A percentile compares a stretch with the other conserved stretches of the same genome.
Conservation (phyloP, 2,888 invertebrate genomes). For the Thymelicus acteon region DNA sequence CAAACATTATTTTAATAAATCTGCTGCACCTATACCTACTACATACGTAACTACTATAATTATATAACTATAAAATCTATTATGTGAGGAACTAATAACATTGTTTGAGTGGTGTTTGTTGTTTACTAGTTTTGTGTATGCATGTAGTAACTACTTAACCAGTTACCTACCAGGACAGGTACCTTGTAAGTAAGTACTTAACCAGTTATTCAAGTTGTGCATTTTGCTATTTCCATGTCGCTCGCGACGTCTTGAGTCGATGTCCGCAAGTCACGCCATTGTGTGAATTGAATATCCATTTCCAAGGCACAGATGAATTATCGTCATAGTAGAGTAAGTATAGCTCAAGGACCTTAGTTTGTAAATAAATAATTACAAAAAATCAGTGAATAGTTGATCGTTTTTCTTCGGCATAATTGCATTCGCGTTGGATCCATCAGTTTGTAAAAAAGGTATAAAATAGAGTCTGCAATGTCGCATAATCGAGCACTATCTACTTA, state of each 20-base stretch:
- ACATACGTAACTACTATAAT: too few relatives aligned
- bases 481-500: too few relatives aligned
- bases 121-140: not conserved
- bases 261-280: constrained; percentile 21
- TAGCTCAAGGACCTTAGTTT: not conserved
- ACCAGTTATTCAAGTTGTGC: constrained; percentile 18
- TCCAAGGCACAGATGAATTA: not conserved
- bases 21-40: too few relatives aligned
- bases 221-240: not conserved
- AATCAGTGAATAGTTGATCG: not conserved
- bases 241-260: not conserved
- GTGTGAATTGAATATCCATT: not conserved
- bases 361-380: not conserved
- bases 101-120: too few relatives aligned
- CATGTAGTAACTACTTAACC: too few relatives aligned
- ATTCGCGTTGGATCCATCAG: not conserved
- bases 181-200: constrained; percentile 1
- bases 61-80: too few relatives aligned
- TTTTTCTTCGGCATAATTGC: not conserved
- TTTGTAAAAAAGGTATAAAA: too few relatives aligned
- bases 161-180: not conserved
- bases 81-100: too few relatives aligned
- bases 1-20: too few relatives aligned
- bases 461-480: too few relatives aligned
- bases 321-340: not conserved